Evolutionary conservation across 2,888 invertebrate genomes (phyloP), one percentile per base, ranked within the genome.

Genomic region (Epistrophe eligans): DNA sequence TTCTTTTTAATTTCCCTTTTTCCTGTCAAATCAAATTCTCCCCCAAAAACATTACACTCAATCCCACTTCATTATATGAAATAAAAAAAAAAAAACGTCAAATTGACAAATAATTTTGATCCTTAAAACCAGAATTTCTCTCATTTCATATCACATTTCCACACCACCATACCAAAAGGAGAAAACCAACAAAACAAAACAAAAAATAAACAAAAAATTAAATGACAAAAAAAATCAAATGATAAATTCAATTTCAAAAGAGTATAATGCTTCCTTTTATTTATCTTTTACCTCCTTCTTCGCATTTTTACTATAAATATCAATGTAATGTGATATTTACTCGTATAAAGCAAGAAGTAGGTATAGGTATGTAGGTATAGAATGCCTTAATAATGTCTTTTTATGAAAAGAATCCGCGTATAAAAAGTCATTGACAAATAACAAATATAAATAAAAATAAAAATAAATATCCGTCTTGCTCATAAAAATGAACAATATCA

Each of bases 381-480:
- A 19, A 60, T 40, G 13, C 24, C 60, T 24, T 24, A 40, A 58
- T 58, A 57, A 48, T 9, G 55, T 55, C 67, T 15, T 40, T 55
- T 40, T 55, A 70, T 70, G 32, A n/a, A 52, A 66, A 38, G 58
- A 66, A 72, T 79, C 52, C 73, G 74, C 62, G 79, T 52, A 24
- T 24, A 79, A 84, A 84, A 84, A 84, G 84, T 84, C 84, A 84
- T 66, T 35, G 57, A 64, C 73, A 84, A 84, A 83, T 43, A 45
- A 77, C 55, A 67, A 24, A 73, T 38, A 73, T 52, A 62, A 50
- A 66, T n/a, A n/a, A n/a, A 67, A 24, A 73, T 48, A 67, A 67
- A 74, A 79, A 67, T 40, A 60, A 79, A 83, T 52, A 84, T 79
- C 70, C 70, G 45, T 73, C 17, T n/a, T n/a, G 55, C 24, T n/a